phyloP scores from a whole-genome alignment of 2,797 vertebrate species.

The Phoxinus dragarum region DNA sequence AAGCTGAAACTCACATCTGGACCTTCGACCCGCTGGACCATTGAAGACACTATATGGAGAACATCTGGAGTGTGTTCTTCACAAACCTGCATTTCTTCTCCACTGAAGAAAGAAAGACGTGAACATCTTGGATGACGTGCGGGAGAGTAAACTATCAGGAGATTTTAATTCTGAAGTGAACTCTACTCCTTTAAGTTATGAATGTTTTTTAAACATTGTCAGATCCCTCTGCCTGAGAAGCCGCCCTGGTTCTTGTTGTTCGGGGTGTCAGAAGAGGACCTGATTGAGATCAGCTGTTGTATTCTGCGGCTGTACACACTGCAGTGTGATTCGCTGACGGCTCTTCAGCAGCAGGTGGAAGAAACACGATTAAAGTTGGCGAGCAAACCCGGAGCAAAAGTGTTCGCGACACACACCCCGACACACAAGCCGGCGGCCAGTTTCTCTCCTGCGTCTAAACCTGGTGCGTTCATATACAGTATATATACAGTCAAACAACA shows the following conservation, averaged over 20 bases:
- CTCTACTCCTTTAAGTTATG: too few species aligned
- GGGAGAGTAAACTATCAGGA: too few species aligned
- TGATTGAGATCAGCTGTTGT: slow-evolving; percentile 82
- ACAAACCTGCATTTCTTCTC: too few species aligned
- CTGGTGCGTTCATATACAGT: slow-evolving; percentile 63
- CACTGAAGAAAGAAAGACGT: too few species aligned
- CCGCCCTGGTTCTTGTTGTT: slow-evolving; percentile 88
- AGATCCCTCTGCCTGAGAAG: slow-evolving; percentile 85
- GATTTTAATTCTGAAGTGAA: too few species aligned
- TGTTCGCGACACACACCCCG: slow-evolving; percentile 67
- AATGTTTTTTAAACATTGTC: slow-evolving; percentile 4
- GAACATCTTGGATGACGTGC: too few species aligned
- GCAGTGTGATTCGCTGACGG: slow-evolving; percentile 33
- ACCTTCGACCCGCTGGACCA: too few species aligned
- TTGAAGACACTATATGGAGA: too few species aligned
- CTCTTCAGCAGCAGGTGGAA: slow-evolving; percentile 56
- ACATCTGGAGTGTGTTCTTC: too few species aligned
- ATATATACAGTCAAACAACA: too few species aligned
- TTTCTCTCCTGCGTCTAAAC: slow-evolving; percentile 83
- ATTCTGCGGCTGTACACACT: slow-evolving; percentile 82
- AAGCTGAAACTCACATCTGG: too few species aligned
- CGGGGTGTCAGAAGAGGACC: slow-evolving; percentile 82
- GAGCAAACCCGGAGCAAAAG: slow-evolving; percentile 13
- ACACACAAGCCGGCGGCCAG: slow-evolving; percentile 71
- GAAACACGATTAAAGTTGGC: slow-evolving; percentile 50